Base-by-base conservation (phyloP, 2,888 invertebrate genomes). In the Acleris holmiana region DNA sequence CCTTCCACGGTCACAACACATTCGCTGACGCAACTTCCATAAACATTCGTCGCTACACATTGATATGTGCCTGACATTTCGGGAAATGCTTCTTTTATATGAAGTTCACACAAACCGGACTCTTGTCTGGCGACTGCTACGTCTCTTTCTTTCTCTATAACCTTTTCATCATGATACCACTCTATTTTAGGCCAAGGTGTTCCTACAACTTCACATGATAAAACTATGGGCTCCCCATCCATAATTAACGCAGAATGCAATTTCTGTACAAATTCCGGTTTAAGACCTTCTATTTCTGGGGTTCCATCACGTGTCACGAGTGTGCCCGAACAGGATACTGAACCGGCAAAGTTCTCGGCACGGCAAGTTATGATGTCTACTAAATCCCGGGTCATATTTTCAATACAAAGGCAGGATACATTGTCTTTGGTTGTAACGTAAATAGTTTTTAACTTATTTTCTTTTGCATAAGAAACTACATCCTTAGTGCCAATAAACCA, bases 41-140 rank as follows among this genome's bases (percentile, higher is more conserved):
- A 94, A 76, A 95, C 94, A 89, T 98, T 98, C 59, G 93, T 93
- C 56, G 98, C 98, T 76, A 94, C 93, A 85, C 98, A 98, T 67
- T 94, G 94, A 84, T 98, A 98, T 82, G 94, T 95, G 66, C 98
- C 98, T 76, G 96, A 95, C 93, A 98, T 97, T 94, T 98, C 98
- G 15, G 97, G 97, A 78, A 97, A 97, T 58, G 97, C 97, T 94
- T 98, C 97, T 70, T 95, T 94, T 73, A 98, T 96, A 69, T 95
- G 94, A 72, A 98, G 91, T 81, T 95, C 95, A 79, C 97, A 97
- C 67, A 95, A 91, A 68, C 98, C 98, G 77, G 97, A 96, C 69
- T 94, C 93, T 76, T 96, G 95, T 84, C 97, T 96, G 46, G 94
- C 93, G 60, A 97, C 94, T 15, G 93, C 93, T 59, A 96, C 95